Percentiles rank a stretch among this genome's conserved stretches.
Evolutionary conservation across 2,113 vertebrate species (phyloP).

Genomic region (Caranx melampygus): DNA sequence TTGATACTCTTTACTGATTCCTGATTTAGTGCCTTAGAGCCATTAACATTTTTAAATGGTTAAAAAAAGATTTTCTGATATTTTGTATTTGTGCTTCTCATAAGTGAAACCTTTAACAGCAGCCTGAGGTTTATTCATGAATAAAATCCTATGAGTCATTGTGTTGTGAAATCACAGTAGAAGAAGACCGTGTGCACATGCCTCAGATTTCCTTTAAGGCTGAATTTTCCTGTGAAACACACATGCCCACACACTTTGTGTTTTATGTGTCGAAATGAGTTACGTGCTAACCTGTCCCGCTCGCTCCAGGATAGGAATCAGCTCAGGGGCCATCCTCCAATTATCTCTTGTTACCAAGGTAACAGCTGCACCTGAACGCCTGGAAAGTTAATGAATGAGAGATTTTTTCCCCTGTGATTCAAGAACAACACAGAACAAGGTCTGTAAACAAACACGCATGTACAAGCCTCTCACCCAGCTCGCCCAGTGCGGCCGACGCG

Average conservation of each 20-base stretch:
- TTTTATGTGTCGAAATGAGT: not conserved
- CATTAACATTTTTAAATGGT: too few relatives aligned
- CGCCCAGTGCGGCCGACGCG: slow-evolving; percentile 95
- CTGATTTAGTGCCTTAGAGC: not conserved
- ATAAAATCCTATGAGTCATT: too few relatives aligned
- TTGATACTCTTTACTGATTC: too few relatives aligned
- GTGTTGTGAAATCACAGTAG: too few relatives aligned
- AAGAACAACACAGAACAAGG: not conserved
- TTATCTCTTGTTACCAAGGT: slow-evolving; percentile 91
- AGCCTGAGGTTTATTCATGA: not conserved
- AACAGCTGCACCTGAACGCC: slow-evolving; percentile 88
- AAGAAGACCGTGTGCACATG: too few relatives aligned
- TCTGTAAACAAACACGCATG: not conserved
- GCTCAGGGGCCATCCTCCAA: slow-evolving; percentile 90
- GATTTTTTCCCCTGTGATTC: not conserved
- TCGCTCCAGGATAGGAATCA: slow-evolving; percentile 92
- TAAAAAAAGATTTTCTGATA: not conserved
- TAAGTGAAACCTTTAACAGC: not conserved
- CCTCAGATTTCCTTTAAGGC: too few relatives aligned
- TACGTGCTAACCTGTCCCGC: slow-evolving; percentile 86
- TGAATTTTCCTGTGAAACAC: too few relatives aligned
- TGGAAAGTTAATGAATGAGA: slow-evolving; percentile 55
- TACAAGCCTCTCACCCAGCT: slow-evolving; percentile 86
- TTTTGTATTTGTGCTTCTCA: not conserved
- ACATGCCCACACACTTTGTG: too few relatives aligned